These are phyloP conservation scores for Istiophorus platypterus DNA, from an alignment of 2,113 vertebrate genomes.

Conservation along the genomic window DNA sequence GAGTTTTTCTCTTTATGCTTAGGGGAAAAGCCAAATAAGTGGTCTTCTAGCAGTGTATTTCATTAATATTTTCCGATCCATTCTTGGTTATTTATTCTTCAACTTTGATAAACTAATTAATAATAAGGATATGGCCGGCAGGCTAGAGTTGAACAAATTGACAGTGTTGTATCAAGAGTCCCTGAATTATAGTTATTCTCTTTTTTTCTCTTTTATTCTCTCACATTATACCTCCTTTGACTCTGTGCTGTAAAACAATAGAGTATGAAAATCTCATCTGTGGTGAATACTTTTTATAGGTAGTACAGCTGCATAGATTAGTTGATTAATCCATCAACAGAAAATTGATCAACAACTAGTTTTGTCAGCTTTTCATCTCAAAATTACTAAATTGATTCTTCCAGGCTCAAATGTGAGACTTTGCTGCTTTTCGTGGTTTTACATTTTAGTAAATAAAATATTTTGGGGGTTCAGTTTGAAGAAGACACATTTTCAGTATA, in stretches of 20 bases:
- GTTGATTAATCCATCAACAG: background rate
- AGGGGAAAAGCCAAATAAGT: conserved; percentile 26
- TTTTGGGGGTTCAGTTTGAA: background rate
- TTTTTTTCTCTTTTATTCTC: background rate
- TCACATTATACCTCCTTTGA: background rate
- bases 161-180: background rate
- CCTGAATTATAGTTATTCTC: background rate
- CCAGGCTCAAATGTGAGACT: no score
- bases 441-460: no score
- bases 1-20: conserved; percentile 30
- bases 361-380: background rate
- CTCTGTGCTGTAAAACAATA: background rate
- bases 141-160: conserved; percentile 1
- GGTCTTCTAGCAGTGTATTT: conserved; percentile 7
- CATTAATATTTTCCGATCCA: background rate
- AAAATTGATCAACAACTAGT: background rate
- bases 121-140: conserved; percentile 16
- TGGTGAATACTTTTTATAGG: background rate
- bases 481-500: background rate
- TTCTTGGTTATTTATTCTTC: conserved; percentile 33
- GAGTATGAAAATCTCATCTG: background rate
- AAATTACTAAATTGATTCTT: no score
- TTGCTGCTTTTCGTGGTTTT: no score
- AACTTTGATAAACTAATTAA: conserved; percentile 31
- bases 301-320: background rate